These are phyloP conservation scores for Daphoenositta chrysoptera DNA, from an alignment of 2,113 vertebrate species.

Conservation along the genomic window DNA sequence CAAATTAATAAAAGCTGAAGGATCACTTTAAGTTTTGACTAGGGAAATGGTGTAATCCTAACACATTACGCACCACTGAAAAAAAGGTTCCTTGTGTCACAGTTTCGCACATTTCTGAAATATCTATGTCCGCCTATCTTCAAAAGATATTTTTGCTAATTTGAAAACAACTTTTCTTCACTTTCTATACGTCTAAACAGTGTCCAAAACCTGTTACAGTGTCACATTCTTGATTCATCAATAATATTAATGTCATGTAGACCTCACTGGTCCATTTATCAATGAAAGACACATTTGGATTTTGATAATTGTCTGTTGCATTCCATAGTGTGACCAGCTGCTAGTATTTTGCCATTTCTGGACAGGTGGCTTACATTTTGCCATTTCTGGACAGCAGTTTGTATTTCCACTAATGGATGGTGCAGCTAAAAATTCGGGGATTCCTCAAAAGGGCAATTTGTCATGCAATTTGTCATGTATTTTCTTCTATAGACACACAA, in stretches of 20 bases:
- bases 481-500: neutral
- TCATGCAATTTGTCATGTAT: neutral
- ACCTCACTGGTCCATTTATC: neutral
- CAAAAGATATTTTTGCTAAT: neutral
- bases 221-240: neutral
- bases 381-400: neutral
- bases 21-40: neutral
- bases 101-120: neutral
- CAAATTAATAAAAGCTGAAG: neutral
- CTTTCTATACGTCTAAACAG: neutral
- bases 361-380: neutral
- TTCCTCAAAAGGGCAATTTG: neutral
- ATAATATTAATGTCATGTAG: neutral
- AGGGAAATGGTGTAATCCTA: neutral
- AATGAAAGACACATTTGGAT: neutral
- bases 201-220: neutral
- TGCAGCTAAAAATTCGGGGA: neutral
- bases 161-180: neutral
- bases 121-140: rapidly evolving
- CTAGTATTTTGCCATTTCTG: neutral
- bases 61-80: neutral
- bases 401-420: neutral
- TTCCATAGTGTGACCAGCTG: neutral
- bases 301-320: neutral
- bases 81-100: neutral